These are phyloP conservation scores for Watsonalla cultraria DNA, from an alignment of 2,888 invertebrate species.

Conservation along the genomic window DNA sequence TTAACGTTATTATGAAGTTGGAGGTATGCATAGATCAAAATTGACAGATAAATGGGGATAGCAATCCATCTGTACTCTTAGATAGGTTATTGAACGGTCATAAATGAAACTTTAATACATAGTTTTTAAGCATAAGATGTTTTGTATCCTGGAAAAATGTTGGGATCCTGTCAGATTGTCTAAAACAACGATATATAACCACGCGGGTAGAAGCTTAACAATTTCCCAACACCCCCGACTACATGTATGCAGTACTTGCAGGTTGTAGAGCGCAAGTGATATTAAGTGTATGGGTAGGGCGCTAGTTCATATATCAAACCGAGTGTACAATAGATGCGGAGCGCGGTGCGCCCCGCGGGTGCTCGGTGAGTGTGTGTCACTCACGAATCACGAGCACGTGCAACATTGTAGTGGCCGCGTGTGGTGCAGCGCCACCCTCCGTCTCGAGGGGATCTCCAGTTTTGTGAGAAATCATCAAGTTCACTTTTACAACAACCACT, in stretches of 20 bases:
- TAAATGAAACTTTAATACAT: no score
- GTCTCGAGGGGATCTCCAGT: constrained; percentile 23
- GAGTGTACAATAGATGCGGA: constrained; percentile 42
- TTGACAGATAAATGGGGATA: no score
- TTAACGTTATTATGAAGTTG: no score
- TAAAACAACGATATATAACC: no score
- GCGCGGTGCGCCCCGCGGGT: constrained; percentile 36
- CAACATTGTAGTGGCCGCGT: constrained; percentile 9
- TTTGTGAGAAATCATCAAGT: constrained; percentile 9
- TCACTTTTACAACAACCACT: constrained; percentile 1
- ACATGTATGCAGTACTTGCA: neutral
- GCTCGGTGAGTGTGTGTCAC: constrained; percentile 50
- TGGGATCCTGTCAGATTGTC: no score
- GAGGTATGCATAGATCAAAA: no score
- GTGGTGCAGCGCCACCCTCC: constrained; percentile 14
- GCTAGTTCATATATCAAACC: constrained; percentile 10
- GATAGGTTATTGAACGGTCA: no score
- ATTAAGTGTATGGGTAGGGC: neutral
- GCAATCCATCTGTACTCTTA: no score
- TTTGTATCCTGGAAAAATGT: no score
- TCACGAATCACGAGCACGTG: constrained; percentile 50
- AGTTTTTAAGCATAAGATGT: no score
- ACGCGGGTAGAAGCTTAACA: no score
- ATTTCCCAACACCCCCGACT: no score
- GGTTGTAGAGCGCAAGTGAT: neutral